phyloP scores from a whole-genome alignment of 2,888 invertebrate species.

The Catocala sponsa region DNA sequence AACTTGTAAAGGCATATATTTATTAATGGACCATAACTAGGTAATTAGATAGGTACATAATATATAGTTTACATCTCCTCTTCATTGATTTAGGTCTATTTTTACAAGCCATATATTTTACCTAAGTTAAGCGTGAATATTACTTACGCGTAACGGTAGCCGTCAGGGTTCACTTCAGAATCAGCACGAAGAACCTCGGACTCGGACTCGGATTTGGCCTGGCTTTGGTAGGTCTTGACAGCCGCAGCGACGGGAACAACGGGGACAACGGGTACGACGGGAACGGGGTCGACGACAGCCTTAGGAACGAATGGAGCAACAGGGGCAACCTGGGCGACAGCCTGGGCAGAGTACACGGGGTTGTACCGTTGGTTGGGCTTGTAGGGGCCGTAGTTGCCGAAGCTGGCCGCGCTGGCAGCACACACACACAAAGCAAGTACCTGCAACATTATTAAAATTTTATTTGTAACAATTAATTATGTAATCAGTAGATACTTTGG shows the following conservation, averaged over 20 bases:
- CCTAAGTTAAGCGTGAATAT: neutral
- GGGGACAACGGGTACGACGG: neutral
- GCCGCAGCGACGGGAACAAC: neutral
- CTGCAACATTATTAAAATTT: slow-evolving; percentile 31
- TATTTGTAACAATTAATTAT: too few species aligned
- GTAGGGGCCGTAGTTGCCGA: slow-evolving; percentile 25
- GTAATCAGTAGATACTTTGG: too few species aligned
- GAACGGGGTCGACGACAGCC: neutral
- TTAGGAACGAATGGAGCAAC: neutral
- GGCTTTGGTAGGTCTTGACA: neutral
- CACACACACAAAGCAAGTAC: slow-evolving; percentile 63
- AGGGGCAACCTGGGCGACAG: slow-evolving; percentile 10
- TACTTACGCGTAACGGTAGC: slow-evolving; percentile 60
- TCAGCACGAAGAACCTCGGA: slow-evolving; percentile 53
- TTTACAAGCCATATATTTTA: too few species aligned
- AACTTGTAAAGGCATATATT: too few species aligned
- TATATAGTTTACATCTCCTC: too few species aligned
- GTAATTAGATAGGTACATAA: too few species aligned
- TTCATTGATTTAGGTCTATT: too few species aligned
- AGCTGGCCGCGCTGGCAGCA: slow-evolving; percentile 59
- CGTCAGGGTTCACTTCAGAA: slow-evolving; percentile 49
- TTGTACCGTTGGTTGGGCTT: slow-evolving; percentile 4
- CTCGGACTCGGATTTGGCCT: slow-evolving; percentile 7
- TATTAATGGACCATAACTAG: too few species aligned
- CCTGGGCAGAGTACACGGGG: slow-evolving; percentile 7